Percentiles rank a stretch among this genome's conserved stretches.
Conservation (phyloP, 2,797 vertebrate species). For the Lerista edwardsae region DNA sequence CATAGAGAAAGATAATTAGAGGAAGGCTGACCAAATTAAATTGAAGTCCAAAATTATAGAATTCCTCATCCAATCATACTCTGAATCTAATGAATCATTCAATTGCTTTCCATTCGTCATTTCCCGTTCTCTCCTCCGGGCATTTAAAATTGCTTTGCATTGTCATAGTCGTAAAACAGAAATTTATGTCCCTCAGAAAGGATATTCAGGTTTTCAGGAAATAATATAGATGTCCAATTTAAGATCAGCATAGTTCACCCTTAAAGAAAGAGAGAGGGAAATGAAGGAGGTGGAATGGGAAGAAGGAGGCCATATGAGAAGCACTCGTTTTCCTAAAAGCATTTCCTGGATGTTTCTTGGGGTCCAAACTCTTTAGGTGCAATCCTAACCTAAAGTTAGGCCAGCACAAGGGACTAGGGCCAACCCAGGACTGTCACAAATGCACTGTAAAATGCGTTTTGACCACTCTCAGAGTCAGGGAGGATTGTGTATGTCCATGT, state of each 20-base stretch:
- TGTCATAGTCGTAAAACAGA: conserved; percentile 62
- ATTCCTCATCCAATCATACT: conserved; percentile 64
- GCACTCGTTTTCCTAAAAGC: not conserved
- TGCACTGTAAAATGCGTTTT: too few species aligned
- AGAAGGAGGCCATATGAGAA: not conserved
- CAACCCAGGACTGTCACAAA: too few species aligned
- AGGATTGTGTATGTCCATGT: too few species aligned
- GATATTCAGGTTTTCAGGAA: conserved; percentile 68
- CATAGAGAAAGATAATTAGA: conserved; percentile 60
- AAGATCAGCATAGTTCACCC: conserved; percentile 66
- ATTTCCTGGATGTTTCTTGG: not conserved
- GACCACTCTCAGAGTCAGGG: too few species aligned
- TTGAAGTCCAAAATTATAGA: conserved; percentile 63
- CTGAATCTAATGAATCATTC: conserved; percentile 71
- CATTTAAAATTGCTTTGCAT: conserved; percentile 75
- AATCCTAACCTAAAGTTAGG: too few species aligned
- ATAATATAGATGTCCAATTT: conserved; percentile 71
- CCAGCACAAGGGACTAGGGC: too few species aligned
- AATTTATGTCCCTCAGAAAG: conserved; percentile 67
- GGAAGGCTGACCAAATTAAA: conserved; percentile 60
- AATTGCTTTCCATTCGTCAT: conserved; percentile 63
- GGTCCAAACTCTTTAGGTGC: not conserved
- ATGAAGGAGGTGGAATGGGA: not conserved
- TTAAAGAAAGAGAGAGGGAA: conserved; percentile 41
- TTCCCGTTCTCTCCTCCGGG: conserved; percentile 65